Base-by-base conservation (phyloP, 1,140 invertebrate species). In the Papilio polyxenes region DNA sequence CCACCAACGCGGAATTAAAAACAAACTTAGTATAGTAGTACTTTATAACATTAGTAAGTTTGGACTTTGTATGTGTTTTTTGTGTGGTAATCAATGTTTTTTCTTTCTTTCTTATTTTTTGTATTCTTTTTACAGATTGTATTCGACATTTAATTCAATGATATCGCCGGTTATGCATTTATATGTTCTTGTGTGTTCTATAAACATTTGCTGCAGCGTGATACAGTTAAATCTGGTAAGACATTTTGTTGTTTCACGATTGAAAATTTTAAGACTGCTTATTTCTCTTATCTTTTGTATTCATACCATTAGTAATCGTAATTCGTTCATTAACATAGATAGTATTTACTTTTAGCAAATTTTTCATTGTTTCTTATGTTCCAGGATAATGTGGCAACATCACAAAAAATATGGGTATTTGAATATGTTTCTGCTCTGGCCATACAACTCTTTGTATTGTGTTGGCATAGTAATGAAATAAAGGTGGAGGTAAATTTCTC, bases 401-500 rank as follows among this genome's bases (percentile, higher is more conserved):
- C 85, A 0, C 85, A 91, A 69, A 88, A 87, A 62, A 11, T 88
- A 2, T 89, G 86, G 86, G 83, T 87, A 0, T 37, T 89, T 31
- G 85, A 90, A 65, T 91, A 84, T 49, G 85, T 87, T 1, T 76
- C 37, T 17, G 87, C 85, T 3, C 80, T 87, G 11, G 20, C 84
- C 23, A 49, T 85, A 0, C 88, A 91, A 81, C 80, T 91, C 1
- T 91, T 91, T 76, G 65, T 91, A 13, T 89, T 85, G 48, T 91
- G 89, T 80, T 90, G 90, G 90, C 90, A 90, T 74, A 88, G 89
- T 48, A 90, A 89, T 44, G 86, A 88, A 78, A 84, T 90, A 6
- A 75, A 85, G 13, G 65, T 86, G 31, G 85, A 89, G 86, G 89
- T 91, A 84, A 82, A 23, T 59, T 81, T 48, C 51, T 17, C 8